A percentile compares a stretch with the other conserved stretches of the same genome.
Evolutionary conservation across 2,888 invertebrate genomes (phyloP).

Genomic region (Philaethria dido): DNA sequence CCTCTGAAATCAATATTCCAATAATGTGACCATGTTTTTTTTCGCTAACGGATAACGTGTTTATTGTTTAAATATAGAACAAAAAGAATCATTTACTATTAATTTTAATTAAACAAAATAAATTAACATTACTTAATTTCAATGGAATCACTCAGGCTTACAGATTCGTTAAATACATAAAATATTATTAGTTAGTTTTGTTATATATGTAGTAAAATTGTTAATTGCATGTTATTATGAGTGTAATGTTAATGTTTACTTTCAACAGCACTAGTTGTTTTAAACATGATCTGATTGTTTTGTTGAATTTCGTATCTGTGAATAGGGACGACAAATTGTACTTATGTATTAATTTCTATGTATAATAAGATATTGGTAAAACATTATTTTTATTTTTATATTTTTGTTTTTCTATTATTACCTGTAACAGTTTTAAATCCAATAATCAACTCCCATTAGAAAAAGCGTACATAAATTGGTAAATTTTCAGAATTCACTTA

Average conservation of each 20-base stretch:
- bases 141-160: no score
- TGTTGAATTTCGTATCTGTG: neutral
- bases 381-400: neutral
- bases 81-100: no score
- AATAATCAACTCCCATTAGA: neutral
- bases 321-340: neutral
- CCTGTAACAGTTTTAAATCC: neutral
- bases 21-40: no score
- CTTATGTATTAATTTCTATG: constrained; percentile 4
- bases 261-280: constrained; percentile 11
- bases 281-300: constrained; percentile 20
- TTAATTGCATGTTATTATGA: constrained; percentile 1
- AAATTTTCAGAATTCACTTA: no score
- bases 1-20: no score
- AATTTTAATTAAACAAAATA: no score
- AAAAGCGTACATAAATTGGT: neutral
- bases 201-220: constrained; percentile 1
- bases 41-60: no score
- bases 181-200: neutral
- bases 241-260: constrained; percentile 16
- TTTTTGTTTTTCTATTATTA: neutral
- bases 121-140: no score
- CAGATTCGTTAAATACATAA: neutral
- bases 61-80: no score
- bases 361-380: constrained; percentile 12